A percentile compares a stretch with the other conserved stretches of the same genome.
Conservation (phyloP, 2,113 vertebrate species). For the Eulacestoma nigropectus region DNA sequence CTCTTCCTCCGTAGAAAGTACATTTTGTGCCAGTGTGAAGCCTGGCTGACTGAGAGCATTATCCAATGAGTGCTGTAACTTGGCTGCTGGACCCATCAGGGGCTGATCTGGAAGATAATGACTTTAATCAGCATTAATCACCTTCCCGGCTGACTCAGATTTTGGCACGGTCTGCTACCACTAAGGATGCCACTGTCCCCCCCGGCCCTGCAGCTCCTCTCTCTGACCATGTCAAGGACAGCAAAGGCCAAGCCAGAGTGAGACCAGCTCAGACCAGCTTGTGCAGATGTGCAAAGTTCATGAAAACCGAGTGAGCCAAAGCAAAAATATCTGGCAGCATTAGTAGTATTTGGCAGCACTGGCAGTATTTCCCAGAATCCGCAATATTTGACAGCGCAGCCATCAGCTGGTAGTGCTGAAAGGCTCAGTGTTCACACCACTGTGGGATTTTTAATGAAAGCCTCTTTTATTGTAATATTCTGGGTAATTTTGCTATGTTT, state of each 20-base stretch:
- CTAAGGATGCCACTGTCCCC: background rate
- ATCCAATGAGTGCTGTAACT: background rate
- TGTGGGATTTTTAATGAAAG: background rate
- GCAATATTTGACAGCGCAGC: background rate
- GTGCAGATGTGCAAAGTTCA: constrained; percentile 4
- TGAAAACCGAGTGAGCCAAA: background rate
- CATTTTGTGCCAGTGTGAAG: background rate
- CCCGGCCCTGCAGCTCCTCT: background rate
- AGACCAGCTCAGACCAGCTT: constrained; percentile 12
- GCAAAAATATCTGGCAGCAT: background rate
- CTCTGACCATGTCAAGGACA: background rate
- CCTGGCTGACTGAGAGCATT: background rate
- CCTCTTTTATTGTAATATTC: background rate
- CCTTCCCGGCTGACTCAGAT: background rate
- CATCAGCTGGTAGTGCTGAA: background rate
- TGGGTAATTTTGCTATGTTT: background rate
- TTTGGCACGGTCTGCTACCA: background rate
- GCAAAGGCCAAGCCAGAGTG: background rate
- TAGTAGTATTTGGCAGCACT: background rate
- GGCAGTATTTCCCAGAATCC: background rate
- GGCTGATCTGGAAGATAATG: background rate
- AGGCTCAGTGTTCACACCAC: accelerated
- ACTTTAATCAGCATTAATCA: constrained; percentile 9
- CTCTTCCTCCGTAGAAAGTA: background rate
- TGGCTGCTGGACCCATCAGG: background rate